Conservation (phyloP, 2,113 vertebrate species). For the Forbesichthys agassizii region DNA sequence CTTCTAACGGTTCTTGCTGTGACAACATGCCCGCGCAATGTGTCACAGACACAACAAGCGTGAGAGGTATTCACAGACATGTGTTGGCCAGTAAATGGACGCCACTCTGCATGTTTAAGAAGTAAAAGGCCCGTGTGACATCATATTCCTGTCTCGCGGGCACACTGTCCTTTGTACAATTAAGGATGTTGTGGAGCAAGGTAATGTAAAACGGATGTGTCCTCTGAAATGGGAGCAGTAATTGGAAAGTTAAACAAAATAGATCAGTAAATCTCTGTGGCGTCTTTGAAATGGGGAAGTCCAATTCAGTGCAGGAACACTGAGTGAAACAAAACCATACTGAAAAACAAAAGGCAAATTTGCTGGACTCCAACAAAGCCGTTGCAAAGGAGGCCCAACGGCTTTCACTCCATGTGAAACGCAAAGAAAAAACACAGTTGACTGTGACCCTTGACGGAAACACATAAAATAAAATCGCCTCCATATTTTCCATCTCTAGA, state of each 20-base stretch:
- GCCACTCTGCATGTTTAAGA: slow-evolving; percentile 53
- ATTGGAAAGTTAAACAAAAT: slow-evolving; percentile 62
- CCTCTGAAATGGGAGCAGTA: slow-evolving; percentile 38
- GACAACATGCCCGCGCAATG: slow-evolving; percentile 23
- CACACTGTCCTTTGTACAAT: slow-evolving; percentile 58
- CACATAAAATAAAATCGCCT: slow-evolving; percentile 18
- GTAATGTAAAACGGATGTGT: slow-evolving; percentile 66
- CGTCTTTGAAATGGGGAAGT: slow-evolving; percentile 42
- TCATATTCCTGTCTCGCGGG: slow-evolving; percentile 61
- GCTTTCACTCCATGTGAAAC: background rate
- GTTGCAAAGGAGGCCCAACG: background rate
- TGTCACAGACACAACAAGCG: slow-evolving; percentile 37
- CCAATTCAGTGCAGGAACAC: slow-evolving; percentile 13
- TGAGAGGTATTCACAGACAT: slow-evolving; percentile 30
- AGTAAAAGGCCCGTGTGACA: slow-evolving; percentile 50
- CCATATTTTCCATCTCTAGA: slow-evolving; percentile 30
- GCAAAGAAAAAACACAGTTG: background rate
- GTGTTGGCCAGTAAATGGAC: slow-evolving; percentile 33
- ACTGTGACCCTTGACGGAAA: slow-evolving; percentile 18
- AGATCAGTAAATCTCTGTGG: slow-evolving; percentile 49
- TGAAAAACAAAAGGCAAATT: slow-evolving; percentile 14
- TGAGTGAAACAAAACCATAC: slow-evolving; percentile 29
- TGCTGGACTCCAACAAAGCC: slow-evolving; percentile 6
- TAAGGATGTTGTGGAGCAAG: slow-evolving; percentile 58
- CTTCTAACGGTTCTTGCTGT: slow-evolving; percentile 31